Percentiles rank a stretch among this genome's conserved stretches.
phyloP scores from a whole-genome alignment of 2,797 vertebrate genomes.

The Cuniculus paca region DNA sequence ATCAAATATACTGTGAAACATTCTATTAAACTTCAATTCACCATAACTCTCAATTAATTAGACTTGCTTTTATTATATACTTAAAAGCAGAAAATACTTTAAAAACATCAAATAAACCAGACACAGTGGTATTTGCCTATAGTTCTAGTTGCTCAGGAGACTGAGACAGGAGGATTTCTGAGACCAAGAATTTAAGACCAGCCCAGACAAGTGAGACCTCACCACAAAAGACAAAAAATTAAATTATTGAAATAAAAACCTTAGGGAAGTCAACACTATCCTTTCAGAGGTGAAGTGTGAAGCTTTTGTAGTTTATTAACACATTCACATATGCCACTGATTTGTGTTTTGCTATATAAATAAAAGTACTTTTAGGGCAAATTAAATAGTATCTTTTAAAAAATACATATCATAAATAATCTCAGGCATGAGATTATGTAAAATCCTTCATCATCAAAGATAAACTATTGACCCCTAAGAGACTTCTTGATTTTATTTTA shows the following conservation, averaged over 20 bases:
- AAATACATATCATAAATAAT: neutral
- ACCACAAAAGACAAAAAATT: neutral
- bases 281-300: neutral
- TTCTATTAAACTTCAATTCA: neutral
- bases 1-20: neutral
- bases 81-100: neutral
- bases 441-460: slow-evolving; percentile 17
- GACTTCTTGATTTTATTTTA: neutral
- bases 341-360: neutral
- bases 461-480: neutral
- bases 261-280: neutral
- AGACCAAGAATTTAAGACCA: neutral
- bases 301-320: neutral
- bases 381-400: neutral
- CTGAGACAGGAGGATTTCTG: neutral
- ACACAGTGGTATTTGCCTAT: neutral
- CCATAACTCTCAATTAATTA: neutral
- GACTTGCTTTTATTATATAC: neutral
- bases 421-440: neutral
- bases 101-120: neutral
- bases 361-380: neutral
- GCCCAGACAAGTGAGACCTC: neutral
- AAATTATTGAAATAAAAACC: neutral
- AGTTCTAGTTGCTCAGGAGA: neutral
- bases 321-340: neutral